A percentile compares a stretch with the other conserved stretches of the same genome.
These are phyloP conservation scores for Caenorhabditis briggsae DNA, from an alignment of 1,140 invertebrate species.

Conservation along the genomic window DNA sequence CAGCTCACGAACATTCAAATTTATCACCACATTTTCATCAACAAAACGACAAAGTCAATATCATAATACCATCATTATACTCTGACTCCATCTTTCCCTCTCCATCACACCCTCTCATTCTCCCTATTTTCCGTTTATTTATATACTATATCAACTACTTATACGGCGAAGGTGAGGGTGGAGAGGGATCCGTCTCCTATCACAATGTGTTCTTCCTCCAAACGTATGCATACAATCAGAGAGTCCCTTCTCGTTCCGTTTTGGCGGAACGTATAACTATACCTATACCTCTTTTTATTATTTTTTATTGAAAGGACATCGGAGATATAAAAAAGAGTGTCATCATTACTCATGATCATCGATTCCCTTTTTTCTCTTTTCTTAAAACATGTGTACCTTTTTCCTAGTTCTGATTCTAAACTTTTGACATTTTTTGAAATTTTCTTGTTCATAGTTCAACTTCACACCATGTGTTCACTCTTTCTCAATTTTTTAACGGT, in stretches of 20 bases:
- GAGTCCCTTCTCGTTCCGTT: constrained; percentile 32
- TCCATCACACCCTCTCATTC: not conserved
- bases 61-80: not conserved
- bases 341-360: constrained; percentile 32
- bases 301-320: constrained; percentile 37
- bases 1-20: not conserved
- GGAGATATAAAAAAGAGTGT: constrained; percentile 41
- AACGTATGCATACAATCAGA: constrained; percentile 48
- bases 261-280: constrained; percentile 19
- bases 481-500: constrained; percentile 33
- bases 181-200: not conserved
- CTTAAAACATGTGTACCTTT: not conserved
- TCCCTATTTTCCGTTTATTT: constrained; percentile 27
- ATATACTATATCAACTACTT: constrained; percentile 56
- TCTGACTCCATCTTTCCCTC: constrained; percentile 22
- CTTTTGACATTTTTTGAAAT: not conserved
- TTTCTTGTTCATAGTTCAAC: not conserved
- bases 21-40: not conserved
- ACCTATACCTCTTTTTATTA: constrained; percentile 36
- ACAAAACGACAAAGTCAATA: not conserved
- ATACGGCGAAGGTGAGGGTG: constrained; percentile 19
- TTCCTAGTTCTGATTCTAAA: not conserved
- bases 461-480: not conserved
- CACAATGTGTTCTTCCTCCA: constrained; percentile 18
- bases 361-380: not conserved